Evolutionary conservation across 2,797 vertebrate species (phyloP).

Genomic region (Dendrocincla fuliginosa): DNA sequence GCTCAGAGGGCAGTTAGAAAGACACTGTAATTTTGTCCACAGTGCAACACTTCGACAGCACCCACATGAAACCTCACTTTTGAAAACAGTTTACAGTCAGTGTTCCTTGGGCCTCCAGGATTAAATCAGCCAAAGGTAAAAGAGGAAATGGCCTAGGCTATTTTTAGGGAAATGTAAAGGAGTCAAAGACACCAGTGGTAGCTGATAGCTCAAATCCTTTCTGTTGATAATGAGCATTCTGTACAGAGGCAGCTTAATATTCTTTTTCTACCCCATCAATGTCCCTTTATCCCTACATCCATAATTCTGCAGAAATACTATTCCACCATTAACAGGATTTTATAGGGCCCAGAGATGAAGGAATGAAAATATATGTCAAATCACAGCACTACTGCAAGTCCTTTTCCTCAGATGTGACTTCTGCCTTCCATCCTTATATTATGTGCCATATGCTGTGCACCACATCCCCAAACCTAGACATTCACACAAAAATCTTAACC

Average conservation of each 20-base stretch:
- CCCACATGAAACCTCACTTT: neutral
- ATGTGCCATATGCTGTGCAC: fast-evolving
- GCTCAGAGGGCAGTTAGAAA: neutral
- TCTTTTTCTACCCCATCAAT: neutral
- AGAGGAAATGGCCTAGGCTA: neutral
- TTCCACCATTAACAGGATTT: conserved; percentile 32
- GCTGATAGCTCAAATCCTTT: neutral
- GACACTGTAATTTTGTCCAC: neutral
- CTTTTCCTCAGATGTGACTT: neutral
- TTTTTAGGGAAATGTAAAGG: neutral
- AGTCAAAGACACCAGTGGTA: neutral
- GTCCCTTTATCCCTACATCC: neutral
- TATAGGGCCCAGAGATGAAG: neutral
- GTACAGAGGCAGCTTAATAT: neutral
- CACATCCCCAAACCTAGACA: neutral
- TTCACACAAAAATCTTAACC: neutral
- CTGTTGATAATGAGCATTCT: neutral
- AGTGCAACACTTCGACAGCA: neutral
- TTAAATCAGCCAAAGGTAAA: neutral
- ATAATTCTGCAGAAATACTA: conserved; percentile 3
- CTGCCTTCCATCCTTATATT: neutral
- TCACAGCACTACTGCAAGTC: neutral
- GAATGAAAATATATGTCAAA: neutral
- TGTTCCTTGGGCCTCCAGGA: neutral
- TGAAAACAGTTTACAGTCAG: neutral